Percentiles rank a stretch among this genome's conserved stretches.
Evolutionary conservation across 1,140 invertebrate genomes (phyloP).

Genomic region (Penaeus chinensis): DNA sequence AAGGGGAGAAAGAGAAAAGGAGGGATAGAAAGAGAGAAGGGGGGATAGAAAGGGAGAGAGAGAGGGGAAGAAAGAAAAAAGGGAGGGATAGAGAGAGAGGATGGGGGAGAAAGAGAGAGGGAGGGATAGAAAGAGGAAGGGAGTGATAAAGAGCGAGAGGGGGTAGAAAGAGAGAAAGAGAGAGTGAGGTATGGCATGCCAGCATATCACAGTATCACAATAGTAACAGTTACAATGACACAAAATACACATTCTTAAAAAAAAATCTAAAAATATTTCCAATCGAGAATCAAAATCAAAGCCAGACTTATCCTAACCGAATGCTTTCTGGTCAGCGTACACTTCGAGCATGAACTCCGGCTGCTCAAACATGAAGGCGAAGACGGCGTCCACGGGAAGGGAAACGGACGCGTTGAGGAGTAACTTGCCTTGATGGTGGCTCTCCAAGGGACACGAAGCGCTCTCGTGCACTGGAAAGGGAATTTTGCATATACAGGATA

Average conservation of each 20-base stretch:
- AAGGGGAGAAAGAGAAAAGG: too few species aligned
- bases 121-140: constrained; percentile 20
- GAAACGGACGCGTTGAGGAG: constrained; percentile 15
- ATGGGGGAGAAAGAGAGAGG: background rate
- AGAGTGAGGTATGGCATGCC: too few species aligned
- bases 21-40: background rate
- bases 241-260: too few species aligned
- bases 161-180: too few species aligned
- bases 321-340: constrained; percentile 32
- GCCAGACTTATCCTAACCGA: background rate
- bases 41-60: background rate
- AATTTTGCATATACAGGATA: too few species aligned
- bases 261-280: too few species aligned
- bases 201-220: background rate
- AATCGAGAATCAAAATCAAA: too few species aligned
- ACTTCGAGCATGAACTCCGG: constrained; percentile 47
- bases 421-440: constrained; percentile 34
- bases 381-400: constrained; percentile 33
- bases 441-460: constrained; percentile 30
- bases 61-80: background rate
- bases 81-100: background rate
- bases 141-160: background rate
- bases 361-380: constrained; percentile 37
- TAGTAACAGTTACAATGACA: too few species aligned
- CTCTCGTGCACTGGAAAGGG: too few species aligned